Percentiles rank a stretch among this genome's conserved stretches.
These are phyloP conservation scores for Orthosia cruda DNA, from an alignment of 2,888 invertebrate genomes.

Conservation along the genomic window DNA sequence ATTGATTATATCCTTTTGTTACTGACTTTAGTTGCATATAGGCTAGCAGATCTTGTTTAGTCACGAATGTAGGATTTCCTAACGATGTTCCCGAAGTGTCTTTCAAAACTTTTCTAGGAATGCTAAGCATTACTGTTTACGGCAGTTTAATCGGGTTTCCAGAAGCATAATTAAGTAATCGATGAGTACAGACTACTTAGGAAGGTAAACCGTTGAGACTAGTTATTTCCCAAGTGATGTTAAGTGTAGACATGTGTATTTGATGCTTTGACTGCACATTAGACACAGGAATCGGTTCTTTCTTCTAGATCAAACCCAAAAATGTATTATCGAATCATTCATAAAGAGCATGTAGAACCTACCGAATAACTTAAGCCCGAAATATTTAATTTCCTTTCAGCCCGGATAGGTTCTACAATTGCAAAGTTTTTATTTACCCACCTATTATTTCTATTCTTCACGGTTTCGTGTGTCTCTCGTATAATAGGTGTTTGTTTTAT, in stretches of 20 bases:
- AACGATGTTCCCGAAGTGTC: neutral
- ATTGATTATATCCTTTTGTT: too few relatives aligned
- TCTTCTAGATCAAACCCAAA: neutral
- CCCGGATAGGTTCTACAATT: too few relatives aligned
- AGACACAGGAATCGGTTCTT: neutral
- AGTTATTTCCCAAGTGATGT: conserved; percentile 23
- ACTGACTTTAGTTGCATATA: too few relatives aligned
- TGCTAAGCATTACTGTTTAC: conserved; percentile 12
- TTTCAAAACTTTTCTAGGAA: conserved; percentile 19
- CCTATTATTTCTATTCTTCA: too few relatives aligned
- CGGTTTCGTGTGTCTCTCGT: neutral
- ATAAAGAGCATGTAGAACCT: neutral
- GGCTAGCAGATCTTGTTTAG: neutral
- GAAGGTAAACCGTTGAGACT: neutral
- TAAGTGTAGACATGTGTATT: too few relatives aligned
- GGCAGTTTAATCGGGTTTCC: conserved; percentile 19
- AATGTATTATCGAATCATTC: neutral
- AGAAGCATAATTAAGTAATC: conserved; percentile 38
- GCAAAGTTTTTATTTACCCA: too few relatives aligned
- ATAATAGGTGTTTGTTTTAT: neutral
- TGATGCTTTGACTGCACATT: neutral
- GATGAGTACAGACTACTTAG: conserved; percentile 4
- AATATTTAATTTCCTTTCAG: neutral
- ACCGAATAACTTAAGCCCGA: neutral
- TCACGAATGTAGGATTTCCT: neutral